These are phyloP conservation scores for Mellilla xanthometata DNA, from an alignment of 2,888 invertebrate genomes.

Conservation along the genomic window DNA sequence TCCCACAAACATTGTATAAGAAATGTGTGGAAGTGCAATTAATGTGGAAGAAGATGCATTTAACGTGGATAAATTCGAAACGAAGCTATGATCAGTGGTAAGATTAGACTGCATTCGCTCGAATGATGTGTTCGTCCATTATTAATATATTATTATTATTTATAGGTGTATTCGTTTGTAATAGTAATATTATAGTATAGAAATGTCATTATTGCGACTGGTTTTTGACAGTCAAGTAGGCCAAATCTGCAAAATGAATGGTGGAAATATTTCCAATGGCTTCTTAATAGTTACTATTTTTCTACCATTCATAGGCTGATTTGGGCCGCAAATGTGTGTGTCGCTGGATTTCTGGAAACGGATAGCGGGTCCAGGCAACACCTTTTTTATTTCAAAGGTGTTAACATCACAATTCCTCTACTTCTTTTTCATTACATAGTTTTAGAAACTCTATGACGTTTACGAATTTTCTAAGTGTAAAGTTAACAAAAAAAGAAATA, in stretches of 20 bases:
- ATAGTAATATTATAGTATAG: conserved; percentile 24
- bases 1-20: no score
- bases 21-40: background rate
- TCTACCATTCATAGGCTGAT: no score
- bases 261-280: no score
- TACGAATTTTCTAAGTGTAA: conserved; percentile 26
- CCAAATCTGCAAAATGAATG: no score
- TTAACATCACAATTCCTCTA: conserved; percentile 8
- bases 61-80: conserved; percentile 53
- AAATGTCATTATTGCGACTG: conserved; percentile 13
- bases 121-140: conserved; percentile 82
- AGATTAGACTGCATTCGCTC: conserved; percentile 79
- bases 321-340: no score
- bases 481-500: conserved; percentile 44
- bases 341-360: conserved; percentile 13
- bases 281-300: no score
- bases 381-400: conserved; percentile 12
- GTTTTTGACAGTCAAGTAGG: conserved; percentile 20
- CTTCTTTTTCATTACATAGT: conserved; percentile 15
- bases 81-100: conserved; percentile 71
- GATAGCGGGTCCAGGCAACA: conserved; percentile 9
- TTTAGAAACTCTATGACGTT: conserved; percentile 26
- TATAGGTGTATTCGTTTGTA: conserved; percentile 62
- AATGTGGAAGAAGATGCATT: conserved; percentile 64
- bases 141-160: conserved; percentile 64